Percentiles rank a stretch among this genome's conserved stretches.
phyloP scores from a whole-genome alignment of 2,797 vertebrate species.

The Margarornis squamiger region DNA sequence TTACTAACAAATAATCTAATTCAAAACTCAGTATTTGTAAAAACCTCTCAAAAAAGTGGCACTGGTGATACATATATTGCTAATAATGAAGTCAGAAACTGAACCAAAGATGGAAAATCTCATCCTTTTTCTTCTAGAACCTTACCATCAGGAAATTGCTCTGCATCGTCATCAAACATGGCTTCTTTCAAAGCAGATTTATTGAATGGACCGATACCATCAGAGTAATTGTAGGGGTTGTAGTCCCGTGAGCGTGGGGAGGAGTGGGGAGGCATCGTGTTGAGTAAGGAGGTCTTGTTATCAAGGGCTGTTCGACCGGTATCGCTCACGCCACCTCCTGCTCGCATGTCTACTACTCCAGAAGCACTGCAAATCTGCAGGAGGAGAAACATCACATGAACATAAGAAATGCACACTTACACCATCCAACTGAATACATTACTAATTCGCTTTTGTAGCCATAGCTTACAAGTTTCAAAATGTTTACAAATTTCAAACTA shows the following conservation, averaged over 20 bases:
- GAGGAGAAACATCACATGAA: rapidly evolving
- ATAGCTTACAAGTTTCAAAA: neutral
- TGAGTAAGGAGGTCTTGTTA: constrained; percentile 93
- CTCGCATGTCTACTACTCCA: constrained; percentile 77
- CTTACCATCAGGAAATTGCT: constrained; percentile 90
- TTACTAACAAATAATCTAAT: neutral
- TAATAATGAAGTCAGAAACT: neutral
- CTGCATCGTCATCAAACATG: constrained; percentile 90
- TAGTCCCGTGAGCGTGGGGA: constrained; percentile 90
- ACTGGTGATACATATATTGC: neutral
- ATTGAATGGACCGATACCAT: constrained; percentile 82
- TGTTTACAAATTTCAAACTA: neutral
- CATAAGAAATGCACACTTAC: neutral
- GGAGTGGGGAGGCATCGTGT: constrained; percentile 88
- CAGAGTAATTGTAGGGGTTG: constrained; percentile 84
- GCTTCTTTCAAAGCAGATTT: constrained; percentile 91
- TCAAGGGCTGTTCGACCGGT: constrained; percentile 88
- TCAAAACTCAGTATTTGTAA: neutral
- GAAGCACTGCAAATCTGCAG: constrained; percentile 77
- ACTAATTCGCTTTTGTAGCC: neutral
- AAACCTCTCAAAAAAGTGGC: neutral
- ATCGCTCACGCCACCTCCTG: constrained; percentile 79
- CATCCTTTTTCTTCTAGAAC: neutral
- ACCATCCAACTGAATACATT: neutral
- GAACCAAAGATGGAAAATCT: neutral